Evolutionary conservation across 2,113 vertebrate species (phyloP).

Genomic region (Carassius gibelio): DNA sequence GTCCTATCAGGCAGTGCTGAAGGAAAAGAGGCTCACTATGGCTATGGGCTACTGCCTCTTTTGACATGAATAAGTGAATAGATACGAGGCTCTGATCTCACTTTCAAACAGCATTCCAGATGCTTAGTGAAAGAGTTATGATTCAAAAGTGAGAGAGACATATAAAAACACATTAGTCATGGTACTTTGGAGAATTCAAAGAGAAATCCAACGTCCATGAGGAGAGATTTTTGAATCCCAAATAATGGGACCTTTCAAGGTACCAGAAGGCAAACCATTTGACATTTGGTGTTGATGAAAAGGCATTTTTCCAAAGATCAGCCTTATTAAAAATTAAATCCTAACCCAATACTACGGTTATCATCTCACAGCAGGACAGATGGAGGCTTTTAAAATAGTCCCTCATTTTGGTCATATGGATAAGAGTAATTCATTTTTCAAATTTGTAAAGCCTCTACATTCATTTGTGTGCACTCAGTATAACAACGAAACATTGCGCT

Average conservation of each 20-base stretch:
- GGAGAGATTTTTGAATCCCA: constrained; percentile 12
- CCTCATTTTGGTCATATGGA: too few species aligned
- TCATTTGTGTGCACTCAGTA: too few species aligned
- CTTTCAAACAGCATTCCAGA: constrained; percentile 55
- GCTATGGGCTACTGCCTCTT: constrained; percentile 28
- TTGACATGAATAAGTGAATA: constrained; percentile 50
- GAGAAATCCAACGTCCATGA: neutral
- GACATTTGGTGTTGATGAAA: neutral
- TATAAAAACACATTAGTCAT: constrained; percentile 24
- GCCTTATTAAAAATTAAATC: neutral
- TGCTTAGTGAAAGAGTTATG: constrained; percentile 27
- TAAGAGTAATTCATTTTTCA: too few species aligned
- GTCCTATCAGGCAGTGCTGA: neutral
- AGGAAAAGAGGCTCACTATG: constrained; percentile 15
- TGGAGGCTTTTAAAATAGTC: too few species aligned
- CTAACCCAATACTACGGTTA: neutral
- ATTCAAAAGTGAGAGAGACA: neutral
- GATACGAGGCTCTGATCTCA: constrained; percentile 49
- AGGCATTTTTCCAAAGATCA: neutral
- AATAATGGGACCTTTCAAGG: constrained; percentile 10
- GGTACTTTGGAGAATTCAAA: constrained; percentile 3
- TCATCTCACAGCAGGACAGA: too few species aligned
- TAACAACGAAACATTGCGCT: too few species aligned
- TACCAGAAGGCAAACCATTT: neutral
- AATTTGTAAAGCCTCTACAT: too few species aligned